Percentiles rank a stretch among this genome's conserved stretches.
phyloP scores from a whole-genome alignment of 2,888 invertebrate species.

The Seira ritae region DNA sequence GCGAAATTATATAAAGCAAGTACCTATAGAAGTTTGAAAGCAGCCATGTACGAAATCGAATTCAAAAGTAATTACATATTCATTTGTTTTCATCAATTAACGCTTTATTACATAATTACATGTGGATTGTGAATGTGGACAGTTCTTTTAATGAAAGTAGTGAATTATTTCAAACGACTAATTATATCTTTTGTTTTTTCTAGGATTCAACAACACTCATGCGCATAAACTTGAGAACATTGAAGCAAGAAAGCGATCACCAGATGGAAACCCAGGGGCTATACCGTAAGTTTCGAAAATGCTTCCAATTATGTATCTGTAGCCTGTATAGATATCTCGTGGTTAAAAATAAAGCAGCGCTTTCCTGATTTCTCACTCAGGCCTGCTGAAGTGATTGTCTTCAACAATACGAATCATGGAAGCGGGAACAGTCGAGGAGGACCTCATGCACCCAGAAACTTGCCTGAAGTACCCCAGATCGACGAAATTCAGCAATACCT shows the following conservation, averaged over 20 bases:
- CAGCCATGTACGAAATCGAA: no score
- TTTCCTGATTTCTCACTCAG: constrained; percentile 7
- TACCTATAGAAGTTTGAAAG: no score
- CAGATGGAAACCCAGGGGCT: constrained; percentile 63
- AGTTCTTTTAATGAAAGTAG: no score
- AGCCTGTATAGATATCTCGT: no score
- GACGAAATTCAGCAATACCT: constrained; percentile 67
- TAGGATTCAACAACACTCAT: constrained; percentile 65
- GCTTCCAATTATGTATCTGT: not conserved
- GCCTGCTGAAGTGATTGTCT: constrained; percentile 68
- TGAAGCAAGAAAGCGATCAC: constrained; percentile 65
- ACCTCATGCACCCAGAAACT: constrained; percentile 30
- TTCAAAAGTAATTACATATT: no score
- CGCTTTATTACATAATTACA: no score
- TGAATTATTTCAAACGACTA: no score
- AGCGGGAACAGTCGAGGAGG: constrained; percentile 45
- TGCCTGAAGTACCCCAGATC: constrained; percentile 66
- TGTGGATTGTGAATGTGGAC: no score
- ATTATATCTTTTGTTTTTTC: not conserved
- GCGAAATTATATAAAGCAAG: no score
- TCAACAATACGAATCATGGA: constrained; percentile 65
- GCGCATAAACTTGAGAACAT: constrained; percentile 67
- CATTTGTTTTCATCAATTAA: no score
- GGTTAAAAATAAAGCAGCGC: not conserved
- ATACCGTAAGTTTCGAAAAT: constrained; percentile 52